Evolutionary conservation across 2,888 invertebrate species (phyloP).

Genomic region (Vandiemenella viatica): DNA sequence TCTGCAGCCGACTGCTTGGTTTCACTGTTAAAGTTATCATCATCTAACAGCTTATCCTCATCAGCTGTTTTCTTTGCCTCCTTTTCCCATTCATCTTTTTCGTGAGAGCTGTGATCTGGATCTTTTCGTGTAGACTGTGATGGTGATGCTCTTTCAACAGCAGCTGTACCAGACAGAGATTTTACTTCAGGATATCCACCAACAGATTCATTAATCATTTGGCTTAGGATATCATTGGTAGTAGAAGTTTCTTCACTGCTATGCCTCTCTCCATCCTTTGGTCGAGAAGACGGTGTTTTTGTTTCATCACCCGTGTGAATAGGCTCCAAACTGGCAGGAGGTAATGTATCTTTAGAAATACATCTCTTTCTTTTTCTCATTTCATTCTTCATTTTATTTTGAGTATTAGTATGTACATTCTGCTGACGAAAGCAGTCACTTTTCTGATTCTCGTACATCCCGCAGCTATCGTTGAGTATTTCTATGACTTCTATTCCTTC

Average conservation of each 20-base stretch:
- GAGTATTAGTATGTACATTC: neutral
- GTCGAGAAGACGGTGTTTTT: too few relatives aligned
- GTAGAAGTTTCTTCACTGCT: conserved; percentile 27
- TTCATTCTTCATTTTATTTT: too few relatives aligned
- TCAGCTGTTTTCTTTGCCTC: too few relatives aligned
- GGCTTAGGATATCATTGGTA: conserved; percentile 30
- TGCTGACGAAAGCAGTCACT: conserved; percentile 8
- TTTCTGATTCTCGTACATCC: conserved; percentile 1
- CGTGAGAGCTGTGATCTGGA: too few relatives aligned
- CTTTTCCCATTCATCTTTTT: neutral
- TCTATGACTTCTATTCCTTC: conserved; percentile 12
- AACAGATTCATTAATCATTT: conserved; percentile 26
- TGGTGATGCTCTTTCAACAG: neutral
- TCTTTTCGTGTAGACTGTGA: too few relatives aligned
- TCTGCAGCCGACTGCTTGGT: conserved; percentile 22
- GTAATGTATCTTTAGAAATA: too few relatives aligned
- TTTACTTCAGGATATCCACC: neutral
- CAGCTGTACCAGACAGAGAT: neutral
- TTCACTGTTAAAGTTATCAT: conserved; percentile 23
- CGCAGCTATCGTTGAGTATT: conserved; percentile 2
- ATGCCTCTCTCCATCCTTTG: conserved; percentile 6
- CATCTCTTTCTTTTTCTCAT: too few relatives aligned
- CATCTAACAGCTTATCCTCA: too few relatives aligned
- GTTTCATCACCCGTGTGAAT: too few relatives aligned
- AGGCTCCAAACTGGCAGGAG: too few relatives aligned